Evolutionary conservation across 2,888 invertebrate species (phyloP), one percentile per base, ranked within the genome.

Genomic region (Lasioglossum marginatum): DNA sequence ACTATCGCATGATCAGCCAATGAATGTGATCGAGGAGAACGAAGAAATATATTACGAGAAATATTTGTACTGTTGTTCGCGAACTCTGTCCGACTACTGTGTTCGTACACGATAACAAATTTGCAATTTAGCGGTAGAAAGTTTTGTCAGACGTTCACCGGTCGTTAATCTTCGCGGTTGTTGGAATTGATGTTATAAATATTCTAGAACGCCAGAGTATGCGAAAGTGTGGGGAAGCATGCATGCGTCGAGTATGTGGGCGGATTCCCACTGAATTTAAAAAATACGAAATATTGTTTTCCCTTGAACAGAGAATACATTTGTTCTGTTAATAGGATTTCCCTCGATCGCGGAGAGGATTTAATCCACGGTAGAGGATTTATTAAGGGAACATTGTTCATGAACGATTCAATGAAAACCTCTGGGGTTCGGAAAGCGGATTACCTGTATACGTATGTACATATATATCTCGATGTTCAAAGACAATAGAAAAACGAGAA

Each of bases 181-280:
- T 82, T 82, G 85, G 88, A 86, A 89, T 82, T 82, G 86, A 88
- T 73, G 75, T 82, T 74, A 63, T 48, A 77, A 76, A 72, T 82
- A 74, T 79, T 77, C 75, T 88, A 81, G 83, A 83, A 83, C 76
- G 77, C 5, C 66, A 43, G 27, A 23, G 68, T 34, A 31, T 57
- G 52, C 27, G 70, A 16, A 23, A 3, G 48, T 14, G 14, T 14
- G 60, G n/a, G 4, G 5, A 45, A 27, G 60, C 12, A 27, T 68
- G 6, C 40, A 10, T 12, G 45, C 12, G 12, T 60, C 27, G 27
- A 23, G 5, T 27, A 5, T 31, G 72, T 43, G 43, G 3, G 48
- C 43, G 71, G 57, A 10, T 27, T 14, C 10, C 31, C 16, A 70
- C 8, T 2, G 10, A 3, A 66, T 48, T 45, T 5, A 14, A 23